Conservation (phyloP, 1,140 invertebrate genomes). For the Drosophila bocki region DNA sequence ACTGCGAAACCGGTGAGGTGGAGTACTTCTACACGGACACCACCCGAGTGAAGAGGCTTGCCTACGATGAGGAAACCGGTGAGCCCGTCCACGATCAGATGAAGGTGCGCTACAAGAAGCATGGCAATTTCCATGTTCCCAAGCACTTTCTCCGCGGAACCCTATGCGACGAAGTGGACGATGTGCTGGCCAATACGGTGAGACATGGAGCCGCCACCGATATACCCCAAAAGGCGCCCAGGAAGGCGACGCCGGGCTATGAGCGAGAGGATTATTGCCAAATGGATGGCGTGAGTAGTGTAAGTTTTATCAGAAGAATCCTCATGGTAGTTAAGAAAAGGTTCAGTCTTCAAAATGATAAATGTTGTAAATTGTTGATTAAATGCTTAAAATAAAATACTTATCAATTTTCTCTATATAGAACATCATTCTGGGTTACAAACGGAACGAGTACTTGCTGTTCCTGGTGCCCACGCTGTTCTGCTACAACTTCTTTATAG, state of each 20-base stretch:
- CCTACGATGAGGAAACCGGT: slow-evolving; percentile 77
- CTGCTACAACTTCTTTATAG: slow-evolving; percentile 79
- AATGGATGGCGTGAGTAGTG: slow-evolving; percentile 79
- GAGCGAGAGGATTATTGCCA: slow-evolving; percentile 73
- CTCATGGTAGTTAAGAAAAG: not conserved
- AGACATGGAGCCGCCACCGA: slow-evolving; percentile 41
- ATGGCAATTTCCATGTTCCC: slow-evolving; percentile 74
- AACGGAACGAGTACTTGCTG: slow-evolving; percentile 61
- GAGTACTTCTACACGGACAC: slow-evolving; percentile 73
- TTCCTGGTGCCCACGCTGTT: slow-evolving; percentile 85
- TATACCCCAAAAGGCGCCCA: slow-evolving; percentile 8
- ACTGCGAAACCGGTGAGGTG: slow-evolving; percentile 79
- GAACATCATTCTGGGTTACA: slow-evolving; percentile 84
- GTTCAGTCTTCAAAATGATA: not conserved
- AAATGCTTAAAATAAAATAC: slow-evolving; percentile 16
- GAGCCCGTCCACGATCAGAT: slow-evolving; percentile 73
- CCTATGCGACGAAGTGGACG: slow-evolving; percentile 68
- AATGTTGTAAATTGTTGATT: slow-evolving; percentile 11
- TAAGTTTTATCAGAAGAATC: slow-evolving; percentile 42
- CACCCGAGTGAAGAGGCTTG: slow-evolving; percentile 52
- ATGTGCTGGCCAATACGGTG: slow-evolving; percentile 62
- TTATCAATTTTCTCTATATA: slow-evolving; percentile 19
- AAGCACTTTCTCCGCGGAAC: slow-evolving; percentile 63
- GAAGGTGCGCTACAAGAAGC: slow-evolving; percentile 77
- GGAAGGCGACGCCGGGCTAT: slow-evolving; percentile 59